Base-by-base conservation (phyloP, 92 coral and sea anemone genomes). In the Plumapathes pennacea region DNA sequence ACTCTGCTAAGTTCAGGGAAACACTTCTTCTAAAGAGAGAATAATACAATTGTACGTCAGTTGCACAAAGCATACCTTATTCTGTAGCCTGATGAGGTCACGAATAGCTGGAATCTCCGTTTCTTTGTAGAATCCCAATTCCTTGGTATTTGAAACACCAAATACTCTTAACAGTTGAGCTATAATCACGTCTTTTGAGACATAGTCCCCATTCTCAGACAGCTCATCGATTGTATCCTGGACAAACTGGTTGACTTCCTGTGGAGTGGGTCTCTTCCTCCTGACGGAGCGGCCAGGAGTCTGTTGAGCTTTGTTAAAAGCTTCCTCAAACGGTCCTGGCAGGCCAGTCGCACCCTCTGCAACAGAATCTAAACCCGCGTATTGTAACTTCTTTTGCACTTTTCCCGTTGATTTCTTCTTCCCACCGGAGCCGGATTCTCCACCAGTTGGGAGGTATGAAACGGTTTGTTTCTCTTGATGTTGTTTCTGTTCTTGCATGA, bases 31-130 rank as follows among this genome's bases (percentile, higher is more conserved):
- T 15, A 2, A 18, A 11, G 24, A 15, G 10, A 13, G 27, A 5
- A 11, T 21, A 21, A 29, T 14, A 4, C 24, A 6, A 25, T 38
- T 17, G 25, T 12, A 5, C 4, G 26, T 34, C 15, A 19, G 21
- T 11, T 20, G 15, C 5, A 25, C 25, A 12, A 4, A 19, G 24
- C 64, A 51, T 72, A 90, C 97, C 82, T 85, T 83, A 10, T 71
- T 69, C 36, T 69, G 90, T 42, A 85, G 78, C 46, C 72, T 50
- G 0, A 74, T 53, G 25, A 90, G 64, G 7, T 90, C 95, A 38
- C 65, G 51, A 18, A 90, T 73, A 12, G 78, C 81, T n/a, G 84
- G 69, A 27, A 90, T 82, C 0, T 86, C 87, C 1, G 38, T 54
- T 31, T 81, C 90, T 54, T 75, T 73, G 2, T 46, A 67, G 50